These are phyloP conservation scores for Cecidostiba fungosa DNA, from an alignment of 2,888 invertebrate genomes.

Conservation along the genomic window DNA sequence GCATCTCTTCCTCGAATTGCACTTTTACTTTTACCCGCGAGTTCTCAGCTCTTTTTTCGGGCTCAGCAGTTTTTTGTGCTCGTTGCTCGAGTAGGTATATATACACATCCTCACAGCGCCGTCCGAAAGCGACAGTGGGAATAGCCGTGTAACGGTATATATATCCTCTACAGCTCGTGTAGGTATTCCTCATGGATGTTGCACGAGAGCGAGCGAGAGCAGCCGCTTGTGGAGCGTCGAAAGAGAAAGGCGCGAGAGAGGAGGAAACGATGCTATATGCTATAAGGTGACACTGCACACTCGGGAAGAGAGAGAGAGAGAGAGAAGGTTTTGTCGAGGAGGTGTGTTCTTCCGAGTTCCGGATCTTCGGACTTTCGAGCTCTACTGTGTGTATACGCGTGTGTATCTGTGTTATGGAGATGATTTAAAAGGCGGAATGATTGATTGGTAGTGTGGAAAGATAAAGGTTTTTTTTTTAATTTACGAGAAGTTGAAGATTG, in stretches of 20 bases:
- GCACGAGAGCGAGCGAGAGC: neutral
- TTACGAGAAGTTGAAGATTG: neutral
- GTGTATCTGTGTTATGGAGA: constrained; percentile 3
- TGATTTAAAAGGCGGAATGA: constrained; percentile 3
- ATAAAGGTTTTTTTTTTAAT: neutral
- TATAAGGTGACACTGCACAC: constrained; percentile 10
- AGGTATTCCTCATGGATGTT: neutral
- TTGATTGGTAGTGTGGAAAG: neutral
- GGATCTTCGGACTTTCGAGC: constrained; percentile 1
- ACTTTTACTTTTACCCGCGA: constrained; percentile 4
- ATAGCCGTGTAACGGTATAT: constrained; percentile 22
- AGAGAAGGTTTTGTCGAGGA: neutral
- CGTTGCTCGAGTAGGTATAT: neutral
- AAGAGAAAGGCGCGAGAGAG: constrained; percentile 14
- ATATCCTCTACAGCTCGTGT: neutral
- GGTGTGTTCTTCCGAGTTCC: constrained; percentile 4
- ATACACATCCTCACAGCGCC: neutral
- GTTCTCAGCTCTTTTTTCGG: neutral
- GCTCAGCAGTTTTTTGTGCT: neutral
- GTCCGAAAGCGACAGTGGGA: constrained; percentile 50
- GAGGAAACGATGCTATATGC: neutral
- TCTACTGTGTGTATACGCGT: neutral
- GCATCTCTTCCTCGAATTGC: neutral
- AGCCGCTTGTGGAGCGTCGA: neutral
- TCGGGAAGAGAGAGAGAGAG: neutral